Base-by-base conservation (phyloP, 2,888 invertebrate genomes). In the Drosophila anceps region DNA sequence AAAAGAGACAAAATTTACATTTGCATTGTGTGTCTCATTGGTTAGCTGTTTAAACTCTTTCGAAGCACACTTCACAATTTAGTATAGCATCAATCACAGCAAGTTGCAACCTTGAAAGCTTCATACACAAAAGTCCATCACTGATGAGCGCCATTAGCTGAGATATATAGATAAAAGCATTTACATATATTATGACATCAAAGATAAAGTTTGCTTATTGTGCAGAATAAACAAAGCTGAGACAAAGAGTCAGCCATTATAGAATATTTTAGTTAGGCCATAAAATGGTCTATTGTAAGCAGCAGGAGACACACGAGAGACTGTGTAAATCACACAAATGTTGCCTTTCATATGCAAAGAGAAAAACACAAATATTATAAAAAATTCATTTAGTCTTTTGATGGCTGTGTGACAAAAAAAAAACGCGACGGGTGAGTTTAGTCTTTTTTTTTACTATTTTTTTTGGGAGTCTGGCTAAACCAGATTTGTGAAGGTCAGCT, bases 401-500 rank as follows among this genome's bases (percentile, higher is more conserved):
- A 76, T 76, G 54, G 55, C 54, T 73, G 51, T 64, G 64, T 67
- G 67, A 76, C 69, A 70, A 61, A 61, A 70, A 61, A 61, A 60
- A 51, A 77, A 27, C 41, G 57, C 69, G 79, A 79, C 64, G 54
- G 50, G 60, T 62, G 57, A 44, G 48, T 24, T 24, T n/a, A n/a
- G n/a, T n/a, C n/a, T n/a, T 55, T 46, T 39, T 18, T 10, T 33
- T 24, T 12, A 27, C 5, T 12, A 37, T 15, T 6, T 66, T 50
- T 63, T 46, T 61, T 60, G 44, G 33, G 31, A 57, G 60, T 64
- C 62, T 78, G 68, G 51, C 67, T 71, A 74, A 85, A 85, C 82
- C 79, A 84, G 84, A 84, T 82, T 59, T 79, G 60, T 84, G 86
- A 84, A 84, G 84, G 84, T 84, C 84, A 84, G 71, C 76, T 65